Evolutionary conservation across 2,113 vertebrate genomes (phyloP).

Genomic region (Dromaius novaehollandiae): DNA sequence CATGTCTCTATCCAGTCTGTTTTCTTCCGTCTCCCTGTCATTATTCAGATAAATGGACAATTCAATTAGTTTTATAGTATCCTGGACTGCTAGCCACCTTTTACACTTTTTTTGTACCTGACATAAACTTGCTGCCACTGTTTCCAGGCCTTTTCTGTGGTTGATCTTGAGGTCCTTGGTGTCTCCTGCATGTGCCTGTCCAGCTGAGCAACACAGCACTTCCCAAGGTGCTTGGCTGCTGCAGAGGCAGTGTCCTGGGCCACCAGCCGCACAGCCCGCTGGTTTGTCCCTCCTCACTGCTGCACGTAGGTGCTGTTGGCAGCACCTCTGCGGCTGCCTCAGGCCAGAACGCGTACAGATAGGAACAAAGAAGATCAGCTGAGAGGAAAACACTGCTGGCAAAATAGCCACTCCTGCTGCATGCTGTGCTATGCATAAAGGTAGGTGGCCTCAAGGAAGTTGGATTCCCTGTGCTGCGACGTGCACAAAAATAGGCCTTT

Average conservation of each 20-base stretch:
- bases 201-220: background rate
- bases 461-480: accelerated
- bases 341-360: background rate
- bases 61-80: background rate
- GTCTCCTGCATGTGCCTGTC: background rate
- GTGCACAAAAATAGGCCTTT: background rate
- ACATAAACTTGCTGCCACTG: background rate
- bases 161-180: background rate
- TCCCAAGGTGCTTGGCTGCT: background rate
- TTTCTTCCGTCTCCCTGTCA: background rate
- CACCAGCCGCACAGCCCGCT: background rate
- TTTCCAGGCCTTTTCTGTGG: background rate
- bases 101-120: background rate
- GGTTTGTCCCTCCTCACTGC: background rate
- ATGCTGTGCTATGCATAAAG: accelerated
- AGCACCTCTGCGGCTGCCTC: background rate
- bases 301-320: background rate
- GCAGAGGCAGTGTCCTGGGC: accelerated
- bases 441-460: background rate
- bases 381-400: background rate
- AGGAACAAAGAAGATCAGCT: no score
- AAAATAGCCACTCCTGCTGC: background rate
- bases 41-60: background rate
- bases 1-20: background rate
- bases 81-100: background rate